Evolutionary conservation across 2,888 invertebrate species (phyloP).

Genomic region (Reticulitermes lucifugus): DNA sequence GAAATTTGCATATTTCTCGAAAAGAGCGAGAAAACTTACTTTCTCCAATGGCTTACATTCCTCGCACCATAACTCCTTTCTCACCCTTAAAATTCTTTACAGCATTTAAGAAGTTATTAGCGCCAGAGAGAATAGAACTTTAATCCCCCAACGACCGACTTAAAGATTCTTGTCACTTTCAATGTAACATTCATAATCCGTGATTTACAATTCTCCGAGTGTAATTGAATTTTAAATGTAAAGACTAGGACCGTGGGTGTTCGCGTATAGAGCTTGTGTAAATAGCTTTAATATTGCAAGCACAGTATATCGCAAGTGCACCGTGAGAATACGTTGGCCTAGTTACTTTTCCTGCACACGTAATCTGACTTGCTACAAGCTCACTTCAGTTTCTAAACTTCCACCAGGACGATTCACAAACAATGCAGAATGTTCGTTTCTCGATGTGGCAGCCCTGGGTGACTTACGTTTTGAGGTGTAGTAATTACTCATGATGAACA

Average conservation of each 20-base stretch:
- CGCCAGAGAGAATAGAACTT: constrained; percentile 30
- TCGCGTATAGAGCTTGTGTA: background rate
- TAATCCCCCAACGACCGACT: constrained; percentile 1
- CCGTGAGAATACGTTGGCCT: too few species aligned
- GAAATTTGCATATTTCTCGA: constrained; percentile 23
- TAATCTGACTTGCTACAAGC: too few species aligned
- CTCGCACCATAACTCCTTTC: background rate
- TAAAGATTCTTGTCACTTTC: constrained; percentile 32
- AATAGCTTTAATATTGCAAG: constrained; percentile 9
- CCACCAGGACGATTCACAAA: too few species aligned
- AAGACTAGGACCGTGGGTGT: background rate
- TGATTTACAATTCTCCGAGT: constrained; percentile 19
- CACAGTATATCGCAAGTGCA: background rate
- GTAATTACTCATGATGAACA: too few species aligned
- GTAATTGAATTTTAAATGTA: constrained; percentile 31
- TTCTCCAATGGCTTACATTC: background rate
- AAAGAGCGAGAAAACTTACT: constrained; percentile 6
- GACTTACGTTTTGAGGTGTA: too few species aligned
- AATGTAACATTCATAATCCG: constrained; percentile 30
- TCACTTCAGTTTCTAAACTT: too few species aligned
- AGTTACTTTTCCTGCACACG: too few species aligned
- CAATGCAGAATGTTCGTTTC: too few species aligned
- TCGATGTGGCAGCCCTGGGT: too few species aligned
- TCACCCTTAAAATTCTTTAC: constrained; percentile 18
- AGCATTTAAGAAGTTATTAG: constrained; percentile 39